A percentile compares a stretch with the other conserved stretches of the same genome.
Evolutionary conservation across 64 coral and sea anemone species (phyloP).

Genomic region (Montipora capricornis): DNA sequence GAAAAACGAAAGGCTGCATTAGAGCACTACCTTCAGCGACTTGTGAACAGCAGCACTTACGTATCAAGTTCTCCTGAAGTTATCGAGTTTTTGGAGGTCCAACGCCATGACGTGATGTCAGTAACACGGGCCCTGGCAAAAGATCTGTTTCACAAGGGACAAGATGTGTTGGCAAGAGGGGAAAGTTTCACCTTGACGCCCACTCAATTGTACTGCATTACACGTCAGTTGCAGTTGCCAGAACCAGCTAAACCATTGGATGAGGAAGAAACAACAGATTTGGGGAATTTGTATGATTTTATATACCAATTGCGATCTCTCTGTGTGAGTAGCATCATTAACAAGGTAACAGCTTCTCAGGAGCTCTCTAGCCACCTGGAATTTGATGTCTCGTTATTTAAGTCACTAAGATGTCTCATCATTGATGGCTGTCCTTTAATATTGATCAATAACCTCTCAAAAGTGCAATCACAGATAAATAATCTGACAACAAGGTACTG

Average conservation of each 20-base stretch:
- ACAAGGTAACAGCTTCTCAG: slow-evolving; percentile 55
- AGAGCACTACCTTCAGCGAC: slow-evolving; percentile 96
- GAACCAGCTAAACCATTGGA: slow-evolving; percentile 62
- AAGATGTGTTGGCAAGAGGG: slow-evolving; percentile 66
- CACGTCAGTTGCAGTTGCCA: slow-evolving; percentile 90
- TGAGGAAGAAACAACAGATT: slow-evolving; percentile 58
- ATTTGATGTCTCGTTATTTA: slow-evolving; percentile 98
- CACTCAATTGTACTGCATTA: slow-evolving; percentile 94
- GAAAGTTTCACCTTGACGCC: slow-evolving; percentile 81
- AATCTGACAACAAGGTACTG: slow-evolving; percentile 62
- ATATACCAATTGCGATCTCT: slow-evolving; percentile 85
- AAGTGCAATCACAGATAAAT: slow-evolving; percentile 74
- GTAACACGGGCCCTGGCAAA: slow-evolving; percentile 89
- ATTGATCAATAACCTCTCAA: slow-evolving; percentile 68
- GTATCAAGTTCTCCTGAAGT: slow-evolving; percentile 91
- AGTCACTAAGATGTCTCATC: slow-evolving; percentile 75
- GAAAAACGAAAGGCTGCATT: slow-evolving; percentile 87
- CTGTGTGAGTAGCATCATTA: slow-evolving; percentile 64
- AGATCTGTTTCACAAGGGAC: slow-evolving; percentile 71
- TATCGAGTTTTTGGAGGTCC: slow-evolving; percentile 93
- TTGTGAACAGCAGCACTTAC: slow-evolving; percentile 94
- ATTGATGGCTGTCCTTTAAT: slow-evolving; percentile 78
- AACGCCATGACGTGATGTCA: slow-evolving; percentile 89
- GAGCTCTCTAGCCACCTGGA: slow-evolving; percentile 86
- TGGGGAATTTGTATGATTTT: slow-evolving; percentile 95